Conservation (phyloP, 1,140 invertebrate genomes). For the Antheraea pernyi region DNA sequence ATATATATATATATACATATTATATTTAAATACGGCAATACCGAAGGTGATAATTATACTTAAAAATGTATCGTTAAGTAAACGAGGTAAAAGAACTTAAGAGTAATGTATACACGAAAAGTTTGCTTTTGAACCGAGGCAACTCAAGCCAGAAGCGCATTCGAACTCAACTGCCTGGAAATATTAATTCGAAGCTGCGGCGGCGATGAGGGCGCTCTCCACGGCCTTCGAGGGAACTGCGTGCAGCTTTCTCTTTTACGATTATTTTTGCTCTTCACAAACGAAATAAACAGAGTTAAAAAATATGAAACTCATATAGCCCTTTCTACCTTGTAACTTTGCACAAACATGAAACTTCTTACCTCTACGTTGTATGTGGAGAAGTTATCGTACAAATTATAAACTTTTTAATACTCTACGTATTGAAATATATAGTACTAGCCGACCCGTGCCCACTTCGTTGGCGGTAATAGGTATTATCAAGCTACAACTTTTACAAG, state of each 20-base stretch:
- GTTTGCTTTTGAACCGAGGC: conserved; percentile 72
- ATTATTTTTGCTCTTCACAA: conserved; percentile 52
- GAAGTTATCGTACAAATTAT: neutral
- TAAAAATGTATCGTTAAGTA: conserved; percentile 59
- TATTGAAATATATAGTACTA: too few species aligned
- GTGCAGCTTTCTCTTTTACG: conserved; percentile 48
- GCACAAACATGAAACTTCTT: neutral
- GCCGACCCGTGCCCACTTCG: too few species aligned
- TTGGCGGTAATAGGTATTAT: too few species aligned
- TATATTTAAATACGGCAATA: neutral
- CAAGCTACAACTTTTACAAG: too few species aligned
- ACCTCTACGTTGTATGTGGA: neutral
- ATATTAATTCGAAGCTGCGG: conserved; percentile 69
- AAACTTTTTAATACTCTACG: neutral
- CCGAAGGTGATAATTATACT: conserved; percentile 47
- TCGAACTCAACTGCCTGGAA: conserved; percentile 73
- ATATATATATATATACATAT: neutral
- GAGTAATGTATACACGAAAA: conserved; percentile 75
- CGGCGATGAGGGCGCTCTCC: conserved; percentile 46
- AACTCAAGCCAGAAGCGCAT: conserved; percentile 70
- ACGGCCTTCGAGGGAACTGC: conserved; percentile 31
- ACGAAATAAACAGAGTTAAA: conserved; percentile 50
- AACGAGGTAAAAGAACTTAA: conserved; percentile 70
- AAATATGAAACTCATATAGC: conserved; percentile 32
- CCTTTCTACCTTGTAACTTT: neutral